These are phyloP conservation scores for Orthosia gothica DNA, from an alignment of 2,888 invertebrate species.

Conservation along the genomic window DNA sequence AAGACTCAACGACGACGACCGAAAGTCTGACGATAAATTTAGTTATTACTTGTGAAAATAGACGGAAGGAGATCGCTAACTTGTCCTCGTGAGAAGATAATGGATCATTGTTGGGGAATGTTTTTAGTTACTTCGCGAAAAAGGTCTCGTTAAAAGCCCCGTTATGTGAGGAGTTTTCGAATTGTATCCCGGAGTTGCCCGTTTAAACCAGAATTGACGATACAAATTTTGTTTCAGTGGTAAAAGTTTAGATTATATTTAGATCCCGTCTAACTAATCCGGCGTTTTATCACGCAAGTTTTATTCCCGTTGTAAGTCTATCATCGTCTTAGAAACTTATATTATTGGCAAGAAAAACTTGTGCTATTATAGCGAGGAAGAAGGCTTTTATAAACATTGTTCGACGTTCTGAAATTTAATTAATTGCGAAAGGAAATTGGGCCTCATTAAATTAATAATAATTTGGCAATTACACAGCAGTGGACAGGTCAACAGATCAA, in stretches of 20 bases:
- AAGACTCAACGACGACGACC: constrained; percentile 84
- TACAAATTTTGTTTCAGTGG: constrained; percentile 78
- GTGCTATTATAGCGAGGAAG: background rate
- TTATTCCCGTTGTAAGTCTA: constrained; percentile 26
- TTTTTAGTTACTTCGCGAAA: constrained; percentile 89
- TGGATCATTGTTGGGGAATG: constrained; percentile 89
- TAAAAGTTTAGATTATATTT: constrained; percentile 80
- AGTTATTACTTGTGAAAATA: constrained; percentile 92
- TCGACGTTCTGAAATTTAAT: background rate
- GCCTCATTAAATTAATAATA: constrained; percentile 48
- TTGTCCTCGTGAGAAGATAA: constrained; percentile 91
- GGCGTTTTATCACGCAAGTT: constrained; percentile 59
- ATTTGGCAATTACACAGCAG: constrained; percentile 45
- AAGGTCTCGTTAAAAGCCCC: constrained; percentile 88
- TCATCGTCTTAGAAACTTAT: constrained; percentile 28
- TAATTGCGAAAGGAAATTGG: constrained; percentile 29
- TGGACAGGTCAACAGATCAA: constrained; percentile 56
- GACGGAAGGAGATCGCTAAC: constrained; percentile 91
- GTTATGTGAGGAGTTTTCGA: constrained; percentile 89
- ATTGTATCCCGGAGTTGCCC: constrained; percentile 83
- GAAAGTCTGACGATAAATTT: constrained; percentile 91
- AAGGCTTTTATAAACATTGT: background rate
- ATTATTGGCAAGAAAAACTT: constrained; percentile 39
- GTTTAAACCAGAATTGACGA: constrained; percentile 82
- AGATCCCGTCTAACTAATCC: constrained; percentile 65